Percentiles rank a stretch among this genome's conserved stretches.
Conservation (phyloP, 2,888 invertebrate genomes). For the Eremobia ochroleuca region DNA sequence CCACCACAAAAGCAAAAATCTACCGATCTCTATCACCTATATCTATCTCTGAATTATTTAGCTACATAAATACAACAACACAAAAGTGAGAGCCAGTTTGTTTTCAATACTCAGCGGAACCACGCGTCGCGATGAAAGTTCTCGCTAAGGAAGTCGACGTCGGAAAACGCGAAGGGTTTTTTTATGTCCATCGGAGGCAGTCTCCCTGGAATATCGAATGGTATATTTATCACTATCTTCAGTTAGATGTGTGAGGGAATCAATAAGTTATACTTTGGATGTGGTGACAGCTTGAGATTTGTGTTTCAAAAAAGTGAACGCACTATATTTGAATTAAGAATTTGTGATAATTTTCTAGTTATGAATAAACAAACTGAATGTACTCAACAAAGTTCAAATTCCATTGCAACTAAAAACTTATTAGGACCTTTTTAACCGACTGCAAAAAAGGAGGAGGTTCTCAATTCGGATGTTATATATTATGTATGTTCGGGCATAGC, state of each 20-base stretch:
- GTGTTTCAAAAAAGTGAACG: no score
- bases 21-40: not conserved
- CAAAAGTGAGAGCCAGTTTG: slow-evolving; percentile 21
- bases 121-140: slow-evolving; percentile 44
- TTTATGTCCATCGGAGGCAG: slow-evolving; percentile 28
- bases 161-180: slow-evolving; percentile 25
- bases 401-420: no score
- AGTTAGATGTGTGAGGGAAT: slow-evolving; percentile 18
- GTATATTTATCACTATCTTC: slow-evolving; percentile 48
- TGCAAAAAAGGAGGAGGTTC: no score
- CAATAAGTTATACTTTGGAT: slow-evolving; percentile 14
- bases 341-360: no score
- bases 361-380: no score
- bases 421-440: no score
- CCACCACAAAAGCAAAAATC: not conserved
- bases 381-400: no score
- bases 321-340: no score
- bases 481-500: no score
- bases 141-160: slow-evolving; percentile 17
- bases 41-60: not conserved
- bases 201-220: slow-evolving; percentile 53
- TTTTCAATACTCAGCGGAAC: slow-evolving; percentile 39
- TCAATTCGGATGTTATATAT: no score
- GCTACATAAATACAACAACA: slow-evolving; percentile 1
- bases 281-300: slow-evolving; percentile 13